These are phyloP conservation scores for Gasterosteus aculeatus DNA, from an alignment of 2,113 vertebrate species.

Conservation along the genomic window DNA sequence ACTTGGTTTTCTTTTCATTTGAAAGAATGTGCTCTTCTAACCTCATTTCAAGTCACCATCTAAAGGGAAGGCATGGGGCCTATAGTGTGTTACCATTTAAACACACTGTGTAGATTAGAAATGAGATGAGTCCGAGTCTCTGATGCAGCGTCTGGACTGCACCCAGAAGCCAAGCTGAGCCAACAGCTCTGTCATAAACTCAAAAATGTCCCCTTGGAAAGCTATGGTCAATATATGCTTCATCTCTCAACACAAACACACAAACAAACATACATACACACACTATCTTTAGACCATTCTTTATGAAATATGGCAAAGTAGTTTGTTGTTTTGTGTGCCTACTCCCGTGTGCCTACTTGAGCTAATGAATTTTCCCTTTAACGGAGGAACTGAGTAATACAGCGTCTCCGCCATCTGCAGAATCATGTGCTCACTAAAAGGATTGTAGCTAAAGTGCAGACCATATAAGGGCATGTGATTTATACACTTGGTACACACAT, in stretches of 20 bases:
- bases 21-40: background rate
- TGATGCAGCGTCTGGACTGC: conserved; percentile 66
- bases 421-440: conserved; percentile 29
- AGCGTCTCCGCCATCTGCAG: conserved; percentile 11
- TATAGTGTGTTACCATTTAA: background rate
- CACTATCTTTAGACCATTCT: conserved; percentile 45
- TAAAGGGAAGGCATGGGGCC: background rate
- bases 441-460: background rate
- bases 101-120: conserved; percentile 2
- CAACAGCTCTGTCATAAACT: conserved; percentile 63
- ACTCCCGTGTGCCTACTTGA: conserved; percentile 63
- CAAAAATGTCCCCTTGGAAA: conserved; percentile 44
- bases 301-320: conserved; percentile 39
- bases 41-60: background rate
- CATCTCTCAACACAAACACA: conserved; percentile 11
- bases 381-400: conserved; percentile 47
- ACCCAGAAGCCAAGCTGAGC: conserved; percentile 68
- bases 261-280: conserved; percentile 13
- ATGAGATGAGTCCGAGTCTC: conserved; percentile 26
- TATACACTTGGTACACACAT: background rate
- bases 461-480: conserved; percentile 8
- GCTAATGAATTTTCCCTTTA: conserved; percentile 71
- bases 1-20: conserved; percentile 19
- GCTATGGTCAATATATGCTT: conserved; percentile 2
- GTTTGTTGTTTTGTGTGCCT: conserved; percentile 30